Percentiles rank a stretch among this genome's conserved stretches.
Conservation (phyloP, 2,113 vertebrate species). For the Guaruba guarouba region DNA sequence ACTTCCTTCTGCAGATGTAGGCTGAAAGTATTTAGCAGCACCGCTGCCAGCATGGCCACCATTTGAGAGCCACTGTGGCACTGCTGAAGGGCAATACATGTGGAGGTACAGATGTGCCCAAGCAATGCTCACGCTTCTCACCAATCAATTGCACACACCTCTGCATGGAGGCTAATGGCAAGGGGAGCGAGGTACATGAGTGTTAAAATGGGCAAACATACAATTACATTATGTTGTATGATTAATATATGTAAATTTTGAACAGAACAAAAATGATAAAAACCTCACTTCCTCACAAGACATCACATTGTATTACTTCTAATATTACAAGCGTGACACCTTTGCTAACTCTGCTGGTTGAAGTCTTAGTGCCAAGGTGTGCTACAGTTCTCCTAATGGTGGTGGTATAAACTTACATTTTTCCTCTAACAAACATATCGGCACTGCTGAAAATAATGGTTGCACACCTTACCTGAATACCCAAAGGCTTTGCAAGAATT, state of each 20-base stretch:
- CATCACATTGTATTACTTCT: rapidly evolving
- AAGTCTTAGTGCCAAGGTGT: background rate
- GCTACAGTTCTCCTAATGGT: background rate
- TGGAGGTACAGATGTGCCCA: background rate
- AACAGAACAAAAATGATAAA: rapidly evolving
- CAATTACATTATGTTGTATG: background rate
- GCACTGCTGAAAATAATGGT: background rate
- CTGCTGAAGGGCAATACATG: background rate
- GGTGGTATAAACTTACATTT: background rate
- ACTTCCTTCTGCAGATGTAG: background rate
- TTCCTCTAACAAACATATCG: background rate
- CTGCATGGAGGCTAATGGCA: rapidly evolving
- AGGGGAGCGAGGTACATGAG: background rate
- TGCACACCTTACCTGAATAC: background rate
- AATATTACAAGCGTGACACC: background rate
- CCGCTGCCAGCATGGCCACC: background rate
- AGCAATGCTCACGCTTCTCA: background rate
- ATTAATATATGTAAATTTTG: background rate
- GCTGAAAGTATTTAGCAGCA: background rate
- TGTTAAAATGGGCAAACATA: background rate
- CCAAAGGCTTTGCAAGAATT: background rate
- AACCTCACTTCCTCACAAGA: background rate
- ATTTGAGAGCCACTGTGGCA: background rate
- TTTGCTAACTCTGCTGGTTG: background rate
- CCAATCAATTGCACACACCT: rapidly evolving